phyloP scores from a whole-genome alignment of 2,113 vertebrate species.

The Thunnus maccoyii region DNA sequence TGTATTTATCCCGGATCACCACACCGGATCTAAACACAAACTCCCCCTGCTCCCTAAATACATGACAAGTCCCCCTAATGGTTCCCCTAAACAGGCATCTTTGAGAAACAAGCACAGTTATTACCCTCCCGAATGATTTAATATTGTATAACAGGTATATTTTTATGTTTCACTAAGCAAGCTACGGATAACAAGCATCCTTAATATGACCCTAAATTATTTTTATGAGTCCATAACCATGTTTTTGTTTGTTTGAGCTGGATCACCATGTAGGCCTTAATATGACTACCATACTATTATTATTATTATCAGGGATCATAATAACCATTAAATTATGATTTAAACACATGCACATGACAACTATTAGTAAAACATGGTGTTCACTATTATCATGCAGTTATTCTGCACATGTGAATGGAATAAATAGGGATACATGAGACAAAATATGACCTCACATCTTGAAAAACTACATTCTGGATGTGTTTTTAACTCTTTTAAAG shows the following conservation, averaged over 20 bases:
- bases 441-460: too few species aligned
- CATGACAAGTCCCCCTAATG: slow-evolving; percentile 40
- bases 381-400: neutral
- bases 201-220: slow-evolving; percentile 47
- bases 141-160: slow-evolving; percentile 26
- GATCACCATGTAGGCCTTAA: slow-evolving; percentile 33
- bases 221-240: slow-evolving; percentile 54
- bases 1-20: slow-evolving; percentile 62
- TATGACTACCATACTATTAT: slow-evolving; percentile 39
- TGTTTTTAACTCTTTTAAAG: too few species aligned
- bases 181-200: slow-evolving; percentile 36
- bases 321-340: slow-evolving; percentile 35
- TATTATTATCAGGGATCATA: slow-evolving; percentile 50
- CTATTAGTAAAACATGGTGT: slow-evolving; percentile 31
- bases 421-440: neutral
- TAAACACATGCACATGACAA: slow-evolving; percentile 45
- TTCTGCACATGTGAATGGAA: neutral
- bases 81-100: slow-evolving; percentile 36
- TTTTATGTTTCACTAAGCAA: slow-evolving; percentile 6
- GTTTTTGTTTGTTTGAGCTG: slow-evolving; percentile 49
- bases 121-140: slow-evolving; percentile 19
- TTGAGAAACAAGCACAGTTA: slow-evolving; percentile 29
- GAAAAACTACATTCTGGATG: too few species aligned
- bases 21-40: slow-evolving; percentile 26
- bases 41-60: slow-evolving; percentile 33